Base-by-base conservation (phyloP, 2,113 vertebrate genomes). In the Oncorhynchus clarkii region DNA sequence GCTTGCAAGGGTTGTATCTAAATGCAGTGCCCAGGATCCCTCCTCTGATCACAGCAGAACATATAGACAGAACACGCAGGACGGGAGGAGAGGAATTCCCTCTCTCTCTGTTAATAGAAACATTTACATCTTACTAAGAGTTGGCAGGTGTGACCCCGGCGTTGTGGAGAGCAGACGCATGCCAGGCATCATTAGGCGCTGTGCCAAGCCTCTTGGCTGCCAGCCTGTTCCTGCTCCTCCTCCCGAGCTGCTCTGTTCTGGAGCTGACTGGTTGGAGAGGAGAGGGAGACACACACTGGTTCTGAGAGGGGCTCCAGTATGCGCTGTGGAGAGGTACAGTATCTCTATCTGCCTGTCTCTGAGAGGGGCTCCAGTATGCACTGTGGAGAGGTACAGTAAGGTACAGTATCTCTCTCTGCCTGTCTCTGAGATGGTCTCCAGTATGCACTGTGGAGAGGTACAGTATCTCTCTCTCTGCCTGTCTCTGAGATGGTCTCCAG, bases 81-180 rank as follows among this genome's bases (percentile, higher is more conserved):
- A 94, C 90, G 90, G 94, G 93, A 51, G 48, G 13, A 12, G 12
- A 51, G 48, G 48, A 13, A 14, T 13, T 51, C 48, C 5, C 48
- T 49, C 48, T 51, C 83, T 94, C 93, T 94, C 2, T 26, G 86
- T 60, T 99, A 98, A 99, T 97, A 97, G 95, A 99, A 96, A 99
- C 95, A 93, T 97, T 96, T 96, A 95, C 96, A 97, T 93, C 93
- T 97, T 96, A 94, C 95, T 95, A 95, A 95, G 94, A 97, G 95
- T 96, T 97, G 96, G 95, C 97, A 97, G 94, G 96, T 96, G 95
- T 94, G 95, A 95, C 94, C 95, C 96, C 92, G 90, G 84, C 94
- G 95, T 93, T 94, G 91, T 95, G 92, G 91, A 94, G 93, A 95
- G 95, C 95, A 95, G 94, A 95, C 94, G 94, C 95, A 96, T 96